Evolutionary conservation across 2,888 invertebrate species (phyloP).

Genomic region (Nemapogon koenigi): DNA sequence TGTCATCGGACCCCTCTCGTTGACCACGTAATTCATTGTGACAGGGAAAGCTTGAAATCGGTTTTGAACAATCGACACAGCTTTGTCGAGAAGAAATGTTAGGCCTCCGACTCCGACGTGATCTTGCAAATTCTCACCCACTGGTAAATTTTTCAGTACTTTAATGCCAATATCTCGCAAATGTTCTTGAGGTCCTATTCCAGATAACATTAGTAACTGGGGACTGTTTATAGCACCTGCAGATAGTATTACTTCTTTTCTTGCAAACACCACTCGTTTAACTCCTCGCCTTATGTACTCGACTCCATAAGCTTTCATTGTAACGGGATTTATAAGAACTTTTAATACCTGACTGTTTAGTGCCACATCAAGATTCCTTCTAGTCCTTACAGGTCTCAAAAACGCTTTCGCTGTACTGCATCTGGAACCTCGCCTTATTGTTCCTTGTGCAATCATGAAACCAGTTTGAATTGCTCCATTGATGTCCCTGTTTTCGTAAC

Average conservation of each 20-base stretch:
- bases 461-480: slow-evolving; percentile 83
- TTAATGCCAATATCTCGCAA: slow-evolving; percentile 73
- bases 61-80: slow-evolving; percentile 82
- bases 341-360: slow-evolving; percentile 81
- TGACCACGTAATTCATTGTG: slow-evolving; percentile 80
- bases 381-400: slow-evolving; percentile 74
- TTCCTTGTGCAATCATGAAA: slow-evolving; percentile 84
- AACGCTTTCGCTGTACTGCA: slow-evolving; percentile 92
- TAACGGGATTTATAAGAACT: slow-evolving; percentile 75
- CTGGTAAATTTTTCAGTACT: slow-evolving; percentile 76
- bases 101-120: slow-evolving; percentile 87
- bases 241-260: slow-evolving; percentile 84
- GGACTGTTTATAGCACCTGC: slow-evolving; percentile 93
- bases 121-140: slow-evolving; percentile 86
- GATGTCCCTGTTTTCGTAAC: slow-evolving; percentile 83
- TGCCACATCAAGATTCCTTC: slow-evolving; percentile 82
- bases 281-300: slow-evolving; percentile 79
- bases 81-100: slow-evolving; percentile 81
- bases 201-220: slow-evolving; percentile 90
- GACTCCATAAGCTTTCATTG: slow-evolving; percentile 79
- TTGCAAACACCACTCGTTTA: slow-evolving; percentile 73
- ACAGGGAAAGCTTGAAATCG: slow-evolving; percentile 79
- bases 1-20: slow-evolving; percentile 85
- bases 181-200: slow-evolving; percentile 78
- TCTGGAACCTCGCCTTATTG: slow-evolving; percentile 77